Conservation (phyloP, 2,113 vertebrate species). For the Prionailurus bengalensis region DNA sequence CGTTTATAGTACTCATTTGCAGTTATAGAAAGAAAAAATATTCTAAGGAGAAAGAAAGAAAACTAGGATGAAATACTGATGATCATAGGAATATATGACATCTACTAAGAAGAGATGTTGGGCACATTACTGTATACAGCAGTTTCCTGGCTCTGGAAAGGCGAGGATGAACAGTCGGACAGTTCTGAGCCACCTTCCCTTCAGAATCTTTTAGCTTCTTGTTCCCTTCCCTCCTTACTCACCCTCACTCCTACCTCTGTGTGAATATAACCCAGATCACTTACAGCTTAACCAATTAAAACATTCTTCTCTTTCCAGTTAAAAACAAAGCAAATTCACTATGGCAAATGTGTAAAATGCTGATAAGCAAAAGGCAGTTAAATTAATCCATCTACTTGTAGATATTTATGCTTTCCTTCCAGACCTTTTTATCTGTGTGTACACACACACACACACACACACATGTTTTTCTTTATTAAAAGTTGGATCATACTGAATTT, state of each 20-base stretch:
- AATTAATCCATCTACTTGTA: neutral
- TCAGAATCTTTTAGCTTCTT: neutral
- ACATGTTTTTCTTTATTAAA: neutral
- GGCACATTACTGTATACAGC: neutral
- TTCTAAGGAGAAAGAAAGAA: neutral
- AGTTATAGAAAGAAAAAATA: neutral
- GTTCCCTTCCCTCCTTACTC: neutral
- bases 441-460: neutral
- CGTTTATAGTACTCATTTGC: neutral
- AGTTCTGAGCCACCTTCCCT: neutral
- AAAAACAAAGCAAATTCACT: neutral
- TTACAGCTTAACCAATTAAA: neutral
- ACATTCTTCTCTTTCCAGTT: neutral
- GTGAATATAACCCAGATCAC: no score
- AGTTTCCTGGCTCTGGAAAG: neutral
- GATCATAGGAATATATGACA: neutral
- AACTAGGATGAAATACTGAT: neutral
- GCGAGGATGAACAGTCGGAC: neutral
- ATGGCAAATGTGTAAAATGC: neutral
- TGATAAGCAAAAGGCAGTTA: neutral
- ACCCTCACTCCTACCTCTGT: neutral
- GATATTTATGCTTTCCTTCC: neutral
- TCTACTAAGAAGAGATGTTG: neutral
- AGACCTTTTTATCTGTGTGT: neutral
- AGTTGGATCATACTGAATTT: neutral